Percentiles rank a stretch among this genome's conserved stretches.
Conservation (phyloP, 2,113 vertebrate species). For the Menura novaehollandiae region DNA sequence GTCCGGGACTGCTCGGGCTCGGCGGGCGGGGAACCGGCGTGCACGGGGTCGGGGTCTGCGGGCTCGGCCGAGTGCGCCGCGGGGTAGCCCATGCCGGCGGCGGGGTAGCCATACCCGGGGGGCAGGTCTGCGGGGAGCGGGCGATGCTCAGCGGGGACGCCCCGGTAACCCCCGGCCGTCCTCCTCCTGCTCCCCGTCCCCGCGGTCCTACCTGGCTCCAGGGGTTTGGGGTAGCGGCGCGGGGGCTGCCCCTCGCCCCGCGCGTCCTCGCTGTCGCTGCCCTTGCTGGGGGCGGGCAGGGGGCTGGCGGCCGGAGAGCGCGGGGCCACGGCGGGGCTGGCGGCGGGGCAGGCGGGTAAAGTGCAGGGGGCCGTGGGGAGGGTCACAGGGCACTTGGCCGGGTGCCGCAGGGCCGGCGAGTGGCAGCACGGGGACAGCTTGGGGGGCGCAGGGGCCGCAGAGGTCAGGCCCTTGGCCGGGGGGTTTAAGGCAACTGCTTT, state of each 20-base stretch:
- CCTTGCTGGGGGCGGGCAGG: constrained; percentile 76
- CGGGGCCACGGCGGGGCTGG: constrained; percentile 73
- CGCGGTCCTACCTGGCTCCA: constrained; percentile 83
- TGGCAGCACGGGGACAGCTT: constrained; percentile 89
- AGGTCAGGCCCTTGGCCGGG: constrained; percentile 73
- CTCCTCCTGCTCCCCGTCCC: background rate
- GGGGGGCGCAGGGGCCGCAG: constrained; percentile 69
- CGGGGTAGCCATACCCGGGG: constrained; percentile 81
- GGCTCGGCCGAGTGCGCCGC: constrained; percentile 80
- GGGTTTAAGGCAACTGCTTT: constrained; percentile 88
- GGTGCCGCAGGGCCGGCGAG: constrained; percentile 79
- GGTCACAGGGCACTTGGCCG: constrained; percentile 75
- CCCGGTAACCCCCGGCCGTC: rapidly evolving
- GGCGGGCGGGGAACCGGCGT: constrained; percentile 57
- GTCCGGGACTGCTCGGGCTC: constrained; percentile 71
- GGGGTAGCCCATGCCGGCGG: constrained; percentile 77
- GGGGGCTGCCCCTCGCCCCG: constrained; percentile 76
- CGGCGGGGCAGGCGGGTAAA: constrained; percentile 80
- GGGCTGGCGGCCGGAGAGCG: constrained; percentile 83
- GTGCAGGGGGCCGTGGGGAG: constrained; percentile 79
- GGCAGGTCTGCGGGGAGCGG: constrained; percentile 76
- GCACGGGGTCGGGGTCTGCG: constrained; percentile 84
- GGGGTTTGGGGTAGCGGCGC: constrained; percentile 77
- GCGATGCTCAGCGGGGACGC: rapidly evolving
- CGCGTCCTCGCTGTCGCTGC: constrained; percentile 76